Conservation (phyloP, 2,113 vertebrate genomes). For the Phyllostomus discolor region DNA sequence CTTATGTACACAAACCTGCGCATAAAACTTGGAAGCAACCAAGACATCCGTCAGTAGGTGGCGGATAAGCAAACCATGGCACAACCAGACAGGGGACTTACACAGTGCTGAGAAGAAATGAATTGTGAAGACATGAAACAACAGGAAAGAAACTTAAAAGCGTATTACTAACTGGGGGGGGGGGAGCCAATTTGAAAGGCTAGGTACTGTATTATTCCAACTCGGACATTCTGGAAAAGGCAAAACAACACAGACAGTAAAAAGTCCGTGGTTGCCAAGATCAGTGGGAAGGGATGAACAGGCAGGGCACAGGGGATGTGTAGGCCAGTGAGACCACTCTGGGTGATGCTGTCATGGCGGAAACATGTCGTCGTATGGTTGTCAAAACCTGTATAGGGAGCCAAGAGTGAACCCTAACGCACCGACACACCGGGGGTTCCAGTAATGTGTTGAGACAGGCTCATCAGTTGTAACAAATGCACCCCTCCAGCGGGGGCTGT, state of each 20-base stretch:
- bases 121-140: background rate
- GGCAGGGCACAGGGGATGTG: background rate
- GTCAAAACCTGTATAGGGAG: background rate
- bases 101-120: background rate
- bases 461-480: background rate
- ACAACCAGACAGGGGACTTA: background rate
- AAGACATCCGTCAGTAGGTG: background rate
- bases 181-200: background rate
- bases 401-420: background rate
- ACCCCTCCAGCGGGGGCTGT: background rate
- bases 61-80: background rate
- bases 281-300: background rate
- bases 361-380: background rate
- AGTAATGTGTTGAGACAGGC: background rate
- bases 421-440: background rate
- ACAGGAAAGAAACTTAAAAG: background rate
- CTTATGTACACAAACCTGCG: background rate
- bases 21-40: background rate
- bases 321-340: background rate
- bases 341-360: background rate
- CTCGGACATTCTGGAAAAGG: background rate
- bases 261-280: background rate
- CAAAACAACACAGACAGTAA: background rate
- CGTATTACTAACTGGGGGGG: background rate
- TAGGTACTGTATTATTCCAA: background rate